These are phyloP conservation scores for Cerceris rybyensis DNA, from an alignment of 2,888 invertebrate genomes.

Conservation along the genomic window DNA sequence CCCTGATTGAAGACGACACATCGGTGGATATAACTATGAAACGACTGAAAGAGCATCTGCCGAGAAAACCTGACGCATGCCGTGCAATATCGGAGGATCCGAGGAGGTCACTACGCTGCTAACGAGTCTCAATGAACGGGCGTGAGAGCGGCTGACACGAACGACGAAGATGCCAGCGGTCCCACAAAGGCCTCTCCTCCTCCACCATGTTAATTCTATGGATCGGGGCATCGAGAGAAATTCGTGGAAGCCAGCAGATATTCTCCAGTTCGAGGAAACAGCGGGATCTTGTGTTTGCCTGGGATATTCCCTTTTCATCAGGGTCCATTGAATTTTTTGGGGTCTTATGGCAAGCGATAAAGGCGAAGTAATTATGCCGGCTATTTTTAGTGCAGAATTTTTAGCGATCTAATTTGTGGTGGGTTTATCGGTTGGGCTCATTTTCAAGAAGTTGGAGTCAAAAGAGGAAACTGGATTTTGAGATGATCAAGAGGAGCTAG, in stretches of 20 bases:
- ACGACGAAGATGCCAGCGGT: no score
- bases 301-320: no score
- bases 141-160: slow-evolving; percentile 55
- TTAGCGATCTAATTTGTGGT: no score
- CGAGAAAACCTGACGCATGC: slow-evolving; percentile 19
- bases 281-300: no score
- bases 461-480: no score
- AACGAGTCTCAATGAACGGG: slow-evolving; percentile 64
- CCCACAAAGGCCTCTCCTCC: slow-evolving; percentile 12
- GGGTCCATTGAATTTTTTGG: no score
- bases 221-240: slow-evolving; percentile 28
- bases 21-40: slow-evolving; percentile 20
- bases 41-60: slow-evolving; percentile 26
- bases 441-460: no score
- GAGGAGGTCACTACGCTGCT: slow-evolving; percentile 55
- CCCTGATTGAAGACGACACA: slow-evolving; percentile 52
- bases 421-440: no score
- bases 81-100: slow-evolving; percentile 44
- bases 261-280: background rate
- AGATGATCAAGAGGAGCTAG: no score
- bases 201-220: slow-evolving; percentile 48
- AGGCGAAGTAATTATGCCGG: no score
- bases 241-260: slow-evolving; percentile 17
- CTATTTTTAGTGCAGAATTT: no score
- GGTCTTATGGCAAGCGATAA: no score